A percentile compares a stretch with the other conserved stretches of the same genome.
These are phyloP conservation scores for Noctua fimbriata DNA, from an alignment of 2,888 invertebrate genomes.

Conservation along the genomic window DNA sequence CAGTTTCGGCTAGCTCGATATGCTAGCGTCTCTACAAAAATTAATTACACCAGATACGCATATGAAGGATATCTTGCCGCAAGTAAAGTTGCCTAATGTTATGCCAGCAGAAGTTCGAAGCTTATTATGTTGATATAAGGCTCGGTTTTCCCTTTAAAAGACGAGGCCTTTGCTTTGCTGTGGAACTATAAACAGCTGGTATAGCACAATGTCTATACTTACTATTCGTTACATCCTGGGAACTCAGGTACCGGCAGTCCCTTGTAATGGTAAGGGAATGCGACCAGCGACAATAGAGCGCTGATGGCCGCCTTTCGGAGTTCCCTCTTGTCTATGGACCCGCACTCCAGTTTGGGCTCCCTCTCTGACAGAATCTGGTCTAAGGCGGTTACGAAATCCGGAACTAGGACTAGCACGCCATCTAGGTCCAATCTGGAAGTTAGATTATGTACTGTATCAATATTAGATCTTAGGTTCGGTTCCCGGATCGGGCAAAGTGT, in stretches of 20 bases:
- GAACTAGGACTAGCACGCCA: constrained; percentile 97
- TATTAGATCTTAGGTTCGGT: neutral
- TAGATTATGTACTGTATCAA: neutral
- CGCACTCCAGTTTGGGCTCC: constrained; percentile 93
- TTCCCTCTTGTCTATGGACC: constrained; percentile 93
- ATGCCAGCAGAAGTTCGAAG: constrained; percentile 72
- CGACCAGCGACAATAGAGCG: constrained; percentile 96
- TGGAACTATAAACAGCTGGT: neutral
- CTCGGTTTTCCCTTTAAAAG: neutral
- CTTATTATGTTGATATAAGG: neutral
- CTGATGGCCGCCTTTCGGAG: constrained; percentile 97
- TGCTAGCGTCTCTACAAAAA: neutral
- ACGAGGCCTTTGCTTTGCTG: neutral
- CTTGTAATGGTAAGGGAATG: constrained; percentile 98
- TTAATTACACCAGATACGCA: constrained; percentile 80
- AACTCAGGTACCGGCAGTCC: constrained; percentile 93
- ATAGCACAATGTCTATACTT: constrained; percentile 63
- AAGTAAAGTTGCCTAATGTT: constrained; percentile 82
- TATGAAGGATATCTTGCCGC: constrained; percentile 81
- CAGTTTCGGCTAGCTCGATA: too few species aligned
- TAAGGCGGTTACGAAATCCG: constrained; percentile 96
- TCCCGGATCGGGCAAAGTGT: neutral
- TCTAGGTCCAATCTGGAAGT: constrained; percentile 94
- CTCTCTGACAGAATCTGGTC: constrained; percentile 97
- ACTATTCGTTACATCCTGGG: constrained; percentile 90